Evolutionary conservation across 2,113 vertebrate species (phyloP).

Genomic region (Dicentrarchus labrax): DNA sequence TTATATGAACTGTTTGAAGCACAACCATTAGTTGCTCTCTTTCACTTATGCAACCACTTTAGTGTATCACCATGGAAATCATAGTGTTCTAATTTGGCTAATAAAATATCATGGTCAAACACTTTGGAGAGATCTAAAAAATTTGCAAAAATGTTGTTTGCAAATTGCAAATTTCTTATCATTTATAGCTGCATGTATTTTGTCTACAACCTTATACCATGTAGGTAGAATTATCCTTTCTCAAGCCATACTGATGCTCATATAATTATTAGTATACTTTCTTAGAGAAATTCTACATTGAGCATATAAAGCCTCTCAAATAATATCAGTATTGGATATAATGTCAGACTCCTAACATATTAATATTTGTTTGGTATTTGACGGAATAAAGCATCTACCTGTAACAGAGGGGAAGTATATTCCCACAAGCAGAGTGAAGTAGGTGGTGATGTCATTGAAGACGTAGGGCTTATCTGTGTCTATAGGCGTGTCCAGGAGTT

Average conservation of each 20-base stretch:
- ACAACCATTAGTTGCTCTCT: background rate
- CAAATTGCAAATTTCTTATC: background rate
- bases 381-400: constrained; percentile 77
- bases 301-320: background rate
- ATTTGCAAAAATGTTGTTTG: background rate
- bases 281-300: background rate
- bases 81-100: background rate
- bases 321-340: background rate
- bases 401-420: constrained; percentile 98
- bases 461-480: constrained; percentile 80
- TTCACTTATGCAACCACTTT: background rate
- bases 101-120: background rate
- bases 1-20: background rate
- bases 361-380: background rate
- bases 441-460: constrained; percentile 90
- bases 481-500: constrained; percentile 54
- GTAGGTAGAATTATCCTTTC: too few relatives aligned
- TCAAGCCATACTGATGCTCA: too few relatives aligned
- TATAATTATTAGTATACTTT: background rate
- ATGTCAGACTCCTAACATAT: background rate
- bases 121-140: background rate
- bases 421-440: constrained; percentile 95
- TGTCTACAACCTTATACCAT: too few relatives aligned
- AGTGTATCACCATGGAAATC: background rate
- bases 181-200: background rate